Percentiles rank a stretch among this genome's conserved stretches.
Conservation (phyloP, 2,797 vertebrate genomes). For the Neoniphon sammara region DNA sequence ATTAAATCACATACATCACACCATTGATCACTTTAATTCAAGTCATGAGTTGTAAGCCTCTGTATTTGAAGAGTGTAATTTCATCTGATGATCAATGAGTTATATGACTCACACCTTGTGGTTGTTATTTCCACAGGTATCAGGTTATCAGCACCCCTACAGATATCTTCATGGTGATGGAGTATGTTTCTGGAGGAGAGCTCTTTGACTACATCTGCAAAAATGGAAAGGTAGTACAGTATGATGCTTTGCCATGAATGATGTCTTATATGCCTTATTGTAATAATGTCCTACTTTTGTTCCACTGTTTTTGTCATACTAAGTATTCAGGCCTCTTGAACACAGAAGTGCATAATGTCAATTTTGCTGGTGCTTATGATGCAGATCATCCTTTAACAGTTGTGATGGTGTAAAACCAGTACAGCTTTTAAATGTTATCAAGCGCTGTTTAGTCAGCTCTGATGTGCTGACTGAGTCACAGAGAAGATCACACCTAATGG, state of each 20-base stretch:
- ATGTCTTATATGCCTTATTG: neutral
- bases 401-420: slow-evolving; percentile 10
- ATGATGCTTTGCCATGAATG: neutral
- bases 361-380: slow-evolving; percentile 10
- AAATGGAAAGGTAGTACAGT: slow-evolving; percentile 93
- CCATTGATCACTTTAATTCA: slow-evolving; percentile 5
- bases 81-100: slow-evolving; percentile 3
- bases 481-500: slow-evolving; percentile 59
- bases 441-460: slow-evolving; percentile 52
- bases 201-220: slow-evolving; percentile 99
- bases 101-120: neutral
- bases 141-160: slow-evolving; percentile 99
- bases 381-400: slow-evolving; percentile 25
- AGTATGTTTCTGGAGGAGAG: slow-evolving; percentile 98
- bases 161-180: slow-evolving; percentile 99
- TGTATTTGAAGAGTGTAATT: neutral
- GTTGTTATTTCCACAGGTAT: slow-evolving; percentile 85
- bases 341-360: slow-evolving; percentile 16
- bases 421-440: slow-evolving; percentile 25
- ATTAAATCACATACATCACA: neutral
- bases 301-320: neutral
- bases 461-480: slow-evolving; percentile 52
- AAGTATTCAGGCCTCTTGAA: neutral
- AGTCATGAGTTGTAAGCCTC: neutral
- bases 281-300: neutral